Base-by-base conservation (phyloP, 2,113 vertebrate species). In the Elephas maximus region DNA sequence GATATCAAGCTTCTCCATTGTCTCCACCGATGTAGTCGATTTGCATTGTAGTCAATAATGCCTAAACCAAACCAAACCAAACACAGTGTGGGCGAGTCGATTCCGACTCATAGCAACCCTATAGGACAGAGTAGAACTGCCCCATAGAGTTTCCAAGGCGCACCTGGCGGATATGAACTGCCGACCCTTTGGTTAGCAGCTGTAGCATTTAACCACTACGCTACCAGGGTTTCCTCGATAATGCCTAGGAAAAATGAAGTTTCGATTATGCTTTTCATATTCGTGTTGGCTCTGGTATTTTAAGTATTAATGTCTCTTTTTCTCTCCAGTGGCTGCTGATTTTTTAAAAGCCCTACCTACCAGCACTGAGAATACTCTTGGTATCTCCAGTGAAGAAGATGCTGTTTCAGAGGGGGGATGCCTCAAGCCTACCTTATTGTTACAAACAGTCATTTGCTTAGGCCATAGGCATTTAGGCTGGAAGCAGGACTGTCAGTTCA, bases 171-270 rank as follows among this genome's bases (percentile, higher is more conserved):
- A 37, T 37, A 37, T 37, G 37, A 37, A 37, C 37, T 37, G 37
- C 37, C 37, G 37, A 37, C 37, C 37, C 37, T 37, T 37, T 37
- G 37, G 37, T 37, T 37, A 37, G 37, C 37, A 37, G 37, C 37
- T 37, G 37, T 37, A 37, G 37, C 37, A 37, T 37, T 37, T 37
- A 37, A 37, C 37, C 37, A 37, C 37, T 37, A 37, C 37, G 37
- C 37, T 37, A 37, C 37, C 37, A 37, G 37, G 37, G 37, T 37
- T 37, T 37, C 37, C 37, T 37, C 37, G 5, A 96, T 95, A 94
- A 97, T 85, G 71, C 51, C 91, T 94, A 85, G 91, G 90, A 97
- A 96, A 98, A 97, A 96, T 97, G 93, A 97, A 97, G 94, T 94
- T 97, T 97, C 97, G 89, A 96, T 97, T 88, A 88, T 87, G 67